Conservation (phyloP, 1,140 invertebrate genomes). For the Phortica variegata region DNA sequence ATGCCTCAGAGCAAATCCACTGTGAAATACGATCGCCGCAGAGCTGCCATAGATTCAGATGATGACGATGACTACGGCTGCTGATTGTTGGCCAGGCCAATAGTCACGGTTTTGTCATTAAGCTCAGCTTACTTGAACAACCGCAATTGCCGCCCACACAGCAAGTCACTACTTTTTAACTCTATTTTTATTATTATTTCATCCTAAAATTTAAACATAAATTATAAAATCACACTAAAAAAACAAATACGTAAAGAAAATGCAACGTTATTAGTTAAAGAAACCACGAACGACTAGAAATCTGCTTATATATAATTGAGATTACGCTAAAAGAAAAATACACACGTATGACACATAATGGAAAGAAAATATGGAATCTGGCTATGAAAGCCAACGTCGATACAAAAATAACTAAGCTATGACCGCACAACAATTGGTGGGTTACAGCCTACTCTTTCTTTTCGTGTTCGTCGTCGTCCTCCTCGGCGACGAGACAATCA, state of each 20-base stretch:
- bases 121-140: too few relatives aligned
- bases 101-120: too few relatives aligned
- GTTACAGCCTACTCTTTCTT: slow-evolving; percentile 58
- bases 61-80: slow-evolving; percentile 65
- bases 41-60: slow-evolving; percentile 81
- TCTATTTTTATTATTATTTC: neutral
- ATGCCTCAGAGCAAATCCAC: slow-evolving; percentile 73
- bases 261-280: slow-evolving; percentile 34
- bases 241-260: slow-evolving; percentile 4
- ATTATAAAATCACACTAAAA: neutral
- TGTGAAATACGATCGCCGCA: slow-evolving; percentile 85
- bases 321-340: slow-evolving; percentile 9
- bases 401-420: too few relatives aligned
- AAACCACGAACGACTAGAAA: slow-evolving; percentile 16
- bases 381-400: too few relatives aligned
- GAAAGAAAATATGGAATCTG: too few relatives aligned
- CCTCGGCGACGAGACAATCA: slow-evolving; percentile 89
- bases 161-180: neutral
- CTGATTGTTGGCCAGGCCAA: slow-evolving; percentile 38
- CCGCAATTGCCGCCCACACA: neutral
- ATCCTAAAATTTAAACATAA: slow-evolving; percentile 16
- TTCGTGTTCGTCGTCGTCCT: slow-evolving; percentile 69
- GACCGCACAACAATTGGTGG: neutral
- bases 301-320: slow-evolving; percentile 10
- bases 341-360: neutral